Evolutionary conservation across 2,797 vertebrate species (phyloP), one percentile per base, ranked within the genome.

Genomic region (Myotis pilosus): DNA sequence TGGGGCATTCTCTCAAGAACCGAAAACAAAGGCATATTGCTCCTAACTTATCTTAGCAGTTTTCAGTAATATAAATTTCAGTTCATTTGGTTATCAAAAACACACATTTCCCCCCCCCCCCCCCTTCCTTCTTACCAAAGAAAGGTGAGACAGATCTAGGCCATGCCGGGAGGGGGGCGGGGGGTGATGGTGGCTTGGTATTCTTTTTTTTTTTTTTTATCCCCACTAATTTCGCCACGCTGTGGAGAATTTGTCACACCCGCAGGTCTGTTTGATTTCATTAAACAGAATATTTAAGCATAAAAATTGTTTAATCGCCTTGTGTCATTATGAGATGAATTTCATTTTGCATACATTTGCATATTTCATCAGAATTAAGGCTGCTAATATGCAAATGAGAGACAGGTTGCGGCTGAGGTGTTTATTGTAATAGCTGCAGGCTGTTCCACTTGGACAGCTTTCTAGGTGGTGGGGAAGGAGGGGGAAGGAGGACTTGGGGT

Each of bases 201-300:
- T 60, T 74, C 64, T 49, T 98, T 96, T 97, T 90, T 75, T 94
- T 92, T 96, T 91, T 97, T 97, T 97, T 98, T 98, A 99, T 98
- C 98, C 98, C 98, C 98, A 96, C 98, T 99, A 98, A 99, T 99
- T 99, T 98, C 98, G 98, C 98, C 98, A 97, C 98, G 98, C 98
- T 98, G 98, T 98, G 98, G 98, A 98, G 98, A 99, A 99, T 99
- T 99, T 99, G 99, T 99, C 98, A 98, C 98, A 98, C 92, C 97
- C 98, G 97, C 98, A 98, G 98, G 98, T 99, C 98, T 99, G 98
- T 99, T 99, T 99, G 99, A 99, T 99, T 99, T 99, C 99, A 99
- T 99, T 99, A 99, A 99, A 99, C 98, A 98, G 99, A 99, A 99
- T 99, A 99, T 99, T 99, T 99, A 99, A 99, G 99, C 99, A 99